These are phyloP conservation scores for Valencia hispanica DNA, from an alignment of 2,797 vertebrate genomes.

Conservation along the genomic window DNA sequence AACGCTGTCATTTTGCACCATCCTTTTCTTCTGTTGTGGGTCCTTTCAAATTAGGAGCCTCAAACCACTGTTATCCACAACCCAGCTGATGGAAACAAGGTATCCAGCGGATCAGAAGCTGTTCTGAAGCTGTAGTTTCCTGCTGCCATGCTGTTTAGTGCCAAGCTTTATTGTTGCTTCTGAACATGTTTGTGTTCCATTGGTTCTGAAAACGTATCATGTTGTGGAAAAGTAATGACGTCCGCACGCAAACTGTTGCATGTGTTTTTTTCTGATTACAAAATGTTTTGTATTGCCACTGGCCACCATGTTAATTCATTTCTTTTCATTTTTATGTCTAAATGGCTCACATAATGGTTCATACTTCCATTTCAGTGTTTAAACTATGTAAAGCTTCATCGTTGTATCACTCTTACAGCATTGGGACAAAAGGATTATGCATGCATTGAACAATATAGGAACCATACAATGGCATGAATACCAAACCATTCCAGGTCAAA, in stretches of 20 bases:
- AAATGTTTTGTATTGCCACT: not conserved
- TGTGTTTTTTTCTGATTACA: constrained; percentile 13
- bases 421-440: constrained; percentile 36
- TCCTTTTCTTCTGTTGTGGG: constrained; percentile 68
- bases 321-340: not conserved
- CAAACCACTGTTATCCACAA: constrained; percentile 99
- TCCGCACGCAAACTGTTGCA: constrained; percentile 46
- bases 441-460: constrained; percentile 22
- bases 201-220: not conserved
- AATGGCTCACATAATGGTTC: not conserved
- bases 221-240: not conserved
- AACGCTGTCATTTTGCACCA: constrained; percentile 63
- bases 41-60: constrained; percentile 89
- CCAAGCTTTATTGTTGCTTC: constrained; percentile 42
- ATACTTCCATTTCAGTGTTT: not conserved
- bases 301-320: not conserved
- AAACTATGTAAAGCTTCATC: constrained; percentile 8
- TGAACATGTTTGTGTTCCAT: constrained; percentile 25
- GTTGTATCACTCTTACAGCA: not conserved
- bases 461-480: constrained; percentile 7
- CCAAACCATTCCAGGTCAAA: constrained; percentile 19
- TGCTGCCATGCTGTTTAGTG: constrained; percentile 18
- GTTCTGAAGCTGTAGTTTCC: constrained; percentile 35
- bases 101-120: constrained; percentile 75
- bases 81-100: constrained; percentile 98